Percentiles rank a stretch among this genome's conserved stretches.
Conservation (phyloP, 2,888 invertebrate genomes). For the Melieria crassipennis region DNA sequence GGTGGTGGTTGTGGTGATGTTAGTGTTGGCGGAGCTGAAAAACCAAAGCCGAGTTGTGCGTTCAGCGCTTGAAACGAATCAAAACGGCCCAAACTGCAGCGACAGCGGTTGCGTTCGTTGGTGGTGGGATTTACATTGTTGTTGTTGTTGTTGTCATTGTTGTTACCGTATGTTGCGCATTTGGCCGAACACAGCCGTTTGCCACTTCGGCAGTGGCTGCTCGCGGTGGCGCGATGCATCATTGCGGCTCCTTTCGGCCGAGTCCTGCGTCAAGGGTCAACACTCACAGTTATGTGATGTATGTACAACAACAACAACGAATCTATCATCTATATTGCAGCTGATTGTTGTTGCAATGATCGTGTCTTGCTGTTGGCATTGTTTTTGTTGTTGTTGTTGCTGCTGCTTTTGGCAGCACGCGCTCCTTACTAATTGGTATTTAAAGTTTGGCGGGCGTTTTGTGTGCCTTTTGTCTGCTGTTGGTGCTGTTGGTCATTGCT, state of each 20-base stretch:
- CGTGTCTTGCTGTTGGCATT: slow-evolving; percentile 32
- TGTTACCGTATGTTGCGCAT: slow-evolving; percentile 43
- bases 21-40: not conserved
- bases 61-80: no score
- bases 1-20: not conserved
- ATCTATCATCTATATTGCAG: slow-evolving; percentile 37
- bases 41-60: slow-evolving; percentile 27
- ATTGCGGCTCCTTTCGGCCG: not conserved
- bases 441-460: slow-evolving; percentile 57
- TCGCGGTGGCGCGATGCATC: no score
- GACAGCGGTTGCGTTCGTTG: no score
- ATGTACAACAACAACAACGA: slow-evolving; percentile 46
- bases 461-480: slow-evolving; percentile 32
- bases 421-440: slow-evolving; percentile 62
- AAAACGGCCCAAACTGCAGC: no score
- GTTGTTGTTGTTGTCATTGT: slow-evolving; percentile 32
- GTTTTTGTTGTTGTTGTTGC: slow-evolving; percentile 34
- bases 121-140: no score
- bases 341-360: slow-evolving; percentile 32
- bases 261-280: slow-evolving; percentile 50
- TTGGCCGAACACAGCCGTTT: not conserved
- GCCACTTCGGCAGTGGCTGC: no score
- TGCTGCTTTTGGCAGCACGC: slow-evolving; percentile 56
- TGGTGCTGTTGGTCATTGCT: slow-evolving; percentile 24
- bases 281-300: slow-evolving; percentile 42